These are phyloP conservation scores for Himalopsyche anomala DNA, from an alignment of 2,888 invertebrate species.

Conservation along the genomic window DNA sequence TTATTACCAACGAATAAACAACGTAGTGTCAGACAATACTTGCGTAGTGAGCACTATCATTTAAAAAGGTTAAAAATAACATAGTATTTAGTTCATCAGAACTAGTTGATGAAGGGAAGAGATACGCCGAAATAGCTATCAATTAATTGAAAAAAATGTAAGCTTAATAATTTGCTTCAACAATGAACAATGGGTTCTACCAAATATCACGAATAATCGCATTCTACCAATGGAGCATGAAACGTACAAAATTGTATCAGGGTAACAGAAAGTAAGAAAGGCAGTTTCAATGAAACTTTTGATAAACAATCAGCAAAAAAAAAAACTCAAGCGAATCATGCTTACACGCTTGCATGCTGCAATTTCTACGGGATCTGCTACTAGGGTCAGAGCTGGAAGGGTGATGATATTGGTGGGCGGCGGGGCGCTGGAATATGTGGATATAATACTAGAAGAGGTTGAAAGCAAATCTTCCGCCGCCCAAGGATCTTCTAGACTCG, in stretches of 20 bases:
- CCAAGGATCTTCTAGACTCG: conserved; percentile 74
- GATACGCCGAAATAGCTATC: no score
- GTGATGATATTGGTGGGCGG: conserved; percentile 22
- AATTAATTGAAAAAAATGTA: no score
- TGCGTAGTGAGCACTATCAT: no score
- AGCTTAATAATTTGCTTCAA: no score
- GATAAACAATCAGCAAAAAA: background rate
- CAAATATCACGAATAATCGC: no score
- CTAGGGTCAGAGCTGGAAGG: conserved; percentile 28
- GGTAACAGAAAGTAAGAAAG: background rate
- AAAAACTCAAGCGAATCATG: conserved; percentile 70
- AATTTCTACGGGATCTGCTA: conserved; percentile 72
- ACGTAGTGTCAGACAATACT: no score
- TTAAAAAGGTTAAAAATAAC: no score
- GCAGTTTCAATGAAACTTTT: background rate
- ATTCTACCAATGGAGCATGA: no score
- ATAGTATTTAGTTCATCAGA: no score
- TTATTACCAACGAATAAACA: no score
- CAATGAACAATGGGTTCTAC: no score
- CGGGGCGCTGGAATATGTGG: conserved; percentile 40
- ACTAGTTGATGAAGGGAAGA: no score
- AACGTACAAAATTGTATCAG: background rate
- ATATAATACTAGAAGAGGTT: conserved; percentile 27
- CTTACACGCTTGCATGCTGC: conserved; percentile 85
- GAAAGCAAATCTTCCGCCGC: conserved; percentile 69